phyloP scores from a whole-genome alignment of 1,140 invertebrate species.

The Caerostris darwini region DNA sequence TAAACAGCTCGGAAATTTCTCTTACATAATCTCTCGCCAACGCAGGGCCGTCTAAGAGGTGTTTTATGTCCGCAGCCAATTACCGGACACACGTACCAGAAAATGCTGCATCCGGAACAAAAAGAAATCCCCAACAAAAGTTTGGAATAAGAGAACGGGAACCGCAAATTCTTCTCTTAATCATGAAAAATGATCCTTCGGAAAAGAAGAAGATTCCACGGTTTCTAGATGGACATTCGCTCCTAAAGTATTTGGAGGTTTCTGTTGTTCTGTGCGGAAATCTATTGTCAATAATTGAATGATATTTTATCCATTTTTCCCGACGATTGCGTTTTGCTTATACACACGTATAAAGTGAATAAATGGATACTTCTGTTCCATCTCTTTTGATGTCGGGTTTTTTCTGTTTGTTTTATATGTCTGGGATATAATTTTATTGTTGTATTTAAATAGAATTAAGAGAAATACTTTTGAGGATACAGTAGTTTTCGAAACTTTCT shows the following conservation, averaged over 20 bases:
- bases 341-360: no score
- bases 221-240: not conserved
- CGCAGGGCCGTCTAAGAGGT: constrained; percentile 40
- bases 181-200: constrained; percentile 51
- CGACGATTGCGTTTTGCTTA: no score
- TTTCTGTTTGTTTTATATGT: no score
- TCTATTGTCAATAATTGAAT: constrained; percentile 15
- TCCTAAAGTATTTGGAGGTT: not conserved
- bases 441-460: no score
- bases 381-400: no score
- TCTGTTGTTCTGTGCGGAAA: not conserved
- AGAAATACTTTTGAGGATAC: no score
- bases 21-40: constrained; percentile 56
- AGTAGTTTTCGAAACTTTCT: no score
- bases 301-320: not conserved
- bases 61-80: constrained; percentile 58
- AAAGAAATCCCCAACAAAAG: constrained; percentile 11
- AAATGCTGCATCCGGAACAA: not conserved
- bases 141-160: constrained; percentile 28
- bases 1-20: constrained; percentile 59
- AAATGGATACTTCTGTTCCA: no score
- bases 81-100: constrained; percentile 35
- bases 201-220: not conserved
- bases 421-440: no score
- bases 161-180: constrained; percentile 62